Conservation (phyloP, 2,888 invertebrate genomes). For the Conomelus anceps region DNA sequence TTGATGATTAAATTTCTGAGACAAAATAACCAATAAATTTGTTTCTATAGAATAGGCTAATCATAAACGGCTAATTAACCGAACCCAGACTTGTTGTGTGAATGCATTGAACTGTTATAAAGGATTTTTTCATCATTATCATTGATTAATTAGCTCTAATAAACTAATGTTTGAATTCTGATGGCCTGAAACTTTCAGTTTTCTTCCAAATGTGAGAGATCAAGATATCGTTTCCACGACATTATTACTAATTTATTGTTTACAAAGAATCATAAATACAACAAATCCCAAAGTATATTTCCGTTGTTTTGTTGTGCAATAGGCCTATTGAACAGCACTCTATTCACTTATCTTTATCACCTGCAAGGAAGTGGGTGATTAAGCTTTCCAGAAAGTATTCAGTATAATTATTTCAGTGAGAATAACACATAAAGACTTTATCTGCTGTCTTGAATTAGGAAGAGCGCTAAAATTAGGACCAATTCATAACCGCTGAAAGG, state of each 20-base stretch:
- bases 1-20: not conserved
- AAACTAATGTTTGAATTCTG: not conserved
- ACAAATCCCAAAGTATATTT: not conserved
- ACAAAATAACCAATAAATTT: not conserved
- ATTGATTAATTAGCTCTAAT: not conserved
- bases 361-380: not conserved
- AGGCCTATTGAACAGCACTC: not conserved
- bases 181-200: not conserved
- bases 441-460: not conserved
- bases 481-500: not conserved
- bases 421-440: not conserved
- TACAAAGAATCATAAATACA: no score
- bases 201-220: not conserved
- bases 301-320: not conserved
- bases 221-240: not conserved
- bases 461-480: not conserved
- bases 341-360: not conserved
- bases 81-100: not conserved
- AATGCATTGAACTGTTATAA: not conserved
- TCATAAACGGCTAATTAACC: not conserved
- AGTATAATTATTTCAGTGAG: not conserved
- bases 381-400: not conserved
- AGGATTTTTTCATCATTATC: not conserved
- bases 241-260: not conserved
- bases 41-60: not conserved